A percentile compares a stretch with the other conserved stretches of the same genome.
These are phyloP conservation scores for Ochropleura plecta DNA, from an alignment of 2,888 invertebrate species.

Conservation along the genomic window DNA sequence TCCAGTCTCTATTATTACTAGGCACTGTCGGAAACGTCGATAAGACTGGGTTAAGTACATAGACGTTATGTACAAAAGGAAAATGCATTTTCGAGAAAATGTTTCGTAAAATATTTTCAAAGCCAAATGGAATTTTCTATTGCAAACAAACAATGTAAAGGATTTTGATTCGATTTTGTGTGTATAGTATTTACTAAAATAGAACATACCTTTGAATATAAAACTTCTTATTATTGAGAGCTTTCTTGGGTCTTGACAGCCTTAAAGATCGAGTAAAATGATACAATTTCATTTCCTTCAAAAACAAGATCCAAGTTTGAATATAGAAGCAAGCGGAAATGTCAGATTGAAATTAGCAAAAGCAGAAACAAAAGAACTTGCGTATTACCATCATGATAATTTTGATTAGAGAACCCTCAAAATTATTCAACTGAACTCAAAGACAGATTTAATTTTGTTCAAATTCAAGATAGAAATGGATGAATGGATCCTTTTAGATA, in stretches of 20 bases:
- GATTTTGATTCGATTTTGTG: slow-evolving; percentile 38
- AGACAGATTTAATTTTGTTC: slow-evolving; percentile 27
- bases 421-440: slow-evolving; percentile 10
- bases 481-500: slow-evolving; percentile 38
- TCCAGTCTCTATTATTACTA: neutral
- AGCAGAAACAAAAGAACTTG: neutral
- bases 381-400: neutral
- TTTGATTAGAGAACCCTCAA: neutral
- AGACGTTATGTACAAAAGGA: slow-evolving; percentile 23
- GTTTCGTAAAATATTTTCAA: slow-evolving; percentile 44
- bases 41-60: slow-evolving; percentile 19
- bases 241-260: neutral
- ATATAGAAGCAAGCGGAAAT: neutral
- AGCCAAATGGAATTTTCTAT: slow-evolving; percentile 52
- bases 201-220: neutral
- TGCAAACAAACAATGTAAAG: slow-evolving; percentile 24
- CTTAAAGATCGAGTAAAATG: neutral
- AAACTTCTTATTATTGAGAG: neutral
- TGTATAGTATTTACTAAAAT: neutral
- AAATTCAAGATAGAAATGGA: slow-evolving; percentile 20
- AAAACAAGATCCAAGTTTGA: neutral
- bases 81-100: slow-evolving; percentile 41
- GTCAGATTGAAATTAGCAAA: neutral
- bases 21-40: neutral
- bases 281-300: neutral